A percentile compares a stretch with the other conserved stretches of the same genome.
Evolutionary conservation across 2,797 vertebrate genomes (phyloP).

Genomic region (Craterocephalus amniculus): DNA sequence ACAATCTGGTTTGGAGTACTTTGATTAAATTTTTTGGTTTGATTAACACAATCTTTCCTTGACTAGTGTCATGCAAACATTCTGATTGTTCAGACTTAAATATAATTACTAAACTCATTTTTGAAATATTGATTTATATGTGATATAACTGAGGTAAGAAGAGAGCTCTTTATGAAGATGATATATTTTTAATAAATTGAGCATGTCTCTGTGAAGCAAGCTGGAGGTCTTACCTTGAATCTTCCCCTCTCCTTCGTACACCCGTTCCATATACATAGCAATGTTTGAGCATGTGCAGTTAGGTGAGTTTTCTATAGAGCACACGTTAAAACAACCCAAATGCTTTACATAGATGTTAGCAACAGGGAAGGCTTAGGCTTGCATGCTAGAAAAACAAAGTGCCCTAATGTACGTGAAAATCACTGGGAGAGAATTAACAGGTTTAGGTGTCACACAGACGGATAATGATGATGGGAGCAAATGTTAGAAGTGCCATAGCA

Average conservation of each 20-base stretch:
- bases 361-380: slow-evolving; percentile 8
- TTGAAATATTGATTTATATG: neutral
- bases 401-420: neutral
- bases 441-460: neutral
- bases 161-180: neutral
- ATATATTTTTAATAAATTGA: neutral
- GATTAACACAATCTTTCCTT: neutral
- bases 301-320: slow-evolving; percentile 10
- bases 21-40: neutral
- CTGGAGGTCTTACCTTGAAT: neutral
- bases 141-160: neutral
- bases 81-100: neutral
- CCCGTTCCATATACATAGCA: neutral
- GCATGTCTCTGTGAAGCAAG: neutral
- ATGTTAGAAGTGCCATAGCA: neutral
- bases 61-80: neutral
- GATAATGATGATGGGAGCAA: neutral
- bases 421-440: neutral
- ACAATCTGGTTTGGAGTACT: too few relatives aligned
- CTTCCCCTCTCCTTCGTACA: neutral
- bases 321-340: neutral
- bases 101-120: neutral
- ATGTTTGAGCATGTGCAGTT: neutral
- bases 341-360: slow-evolving; percentile 6
- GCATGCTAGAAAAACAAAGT: slow-evolving; percentile 3